These are phyloP conservation scores for Atherinosoma microstoma DNA, from an alignment of 2,797 vertebrate species.

Conservation along the genomic window DNA sequence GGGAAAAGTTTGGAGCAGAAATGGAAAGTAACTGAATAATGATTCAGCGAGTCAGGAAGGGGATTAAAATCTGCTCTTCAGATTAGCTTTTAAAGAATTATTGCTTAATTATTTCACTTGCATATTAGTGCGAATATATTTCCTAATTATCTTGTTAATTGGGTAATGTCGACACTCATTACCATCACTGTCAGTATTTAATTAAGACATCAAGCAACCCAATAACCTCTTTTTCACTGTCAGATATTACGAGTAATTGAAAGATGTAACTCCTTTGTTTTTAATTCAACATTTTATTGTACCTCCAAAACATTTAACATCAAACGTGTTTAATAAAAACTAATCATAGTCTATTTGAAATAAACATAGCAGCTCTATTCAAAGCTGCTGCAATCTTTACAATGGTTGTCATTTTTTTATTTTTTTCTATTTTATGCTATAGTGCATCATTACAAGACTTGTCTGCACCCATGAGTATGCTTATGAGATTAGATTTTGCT, in stretches of 20 bases:
- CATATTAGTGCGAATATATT: conserved; percentile 6
- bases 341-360: conserved; percentile 14
- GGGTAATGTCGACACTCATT: conserved; percentile 43
- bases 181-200: conserved; percentile 22
- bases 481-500: background rate
- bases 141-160: conserved; percentile 37
- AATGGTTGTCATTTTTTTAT: background rate
- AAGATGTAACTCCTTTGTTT: background rate
- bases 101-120: conserved; percentile 1
- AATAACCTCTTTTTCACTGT: conserved; percentile 27
- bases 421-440: conserved; percentile 9
- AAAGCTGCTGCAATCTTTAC: background rate
- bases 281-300: background rate
- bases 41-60: background rate
- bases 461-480: conserved; percentile 8
- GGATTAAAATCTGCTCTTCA: background rate
- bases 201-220: conserved; percentile 31
- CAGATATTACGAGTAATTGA: conserved; percentile 13
- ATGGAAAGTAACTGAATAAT: background rate
- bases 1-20: background rate
- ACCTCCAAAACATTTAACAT: background rate
- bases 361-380: background rate
- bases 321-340: background rate
- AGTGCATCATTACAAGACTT: conserved; percentile 11
- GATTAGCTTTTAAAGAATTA: conserved; percentile 9